Percentiles rank a stretch among this genome's conserved stretches.
These are phyloP conservation scores for Zonitis immaculata DNA, from an alignment of 2,888 invertebrate species.

Conservation along the genomic window DNA sequence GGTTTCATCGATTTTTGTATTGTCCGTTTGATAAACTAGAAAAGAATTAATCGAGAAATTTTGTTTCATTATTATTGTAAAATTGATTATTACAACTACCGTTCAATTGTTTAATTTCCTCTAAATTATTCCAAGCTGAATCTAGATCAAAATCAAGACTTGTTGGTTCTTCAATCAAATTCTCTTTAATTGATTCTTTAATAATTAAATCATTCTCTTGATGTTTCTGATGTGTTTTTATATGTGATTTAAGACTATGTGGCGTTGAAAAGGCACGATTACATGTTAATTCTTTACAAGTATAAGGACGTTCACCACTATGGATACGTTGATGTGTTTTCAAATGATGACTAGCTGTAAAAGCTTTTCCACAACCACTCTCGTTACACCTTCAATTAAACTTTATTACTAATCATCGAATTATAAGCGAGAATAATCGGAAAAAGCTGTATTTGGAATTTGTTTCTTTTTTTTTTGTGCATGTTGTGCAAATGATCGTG, in stretches of 20 bases:
- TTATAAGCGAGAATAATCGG: no score
- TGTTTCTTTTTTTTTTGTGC: constrained; percentile 3
- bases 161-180: background rate
- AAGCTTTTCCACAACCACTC: constrained; percentile 85
- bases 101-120: background rate
- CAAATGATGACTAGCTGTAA: constrained; percentile 89
- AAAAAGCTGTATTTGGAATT: no score
- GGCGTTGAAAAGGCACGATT: constrained; percentile 75
- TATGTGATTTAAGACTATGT: constrained; percentile 78
- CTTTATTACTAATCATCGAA: no score
- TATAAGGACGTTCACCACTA: constrained; percentile 71
- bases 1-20: background rate
- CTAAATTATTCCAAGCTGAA: background rate
- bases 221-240: constrained; percentile 64
- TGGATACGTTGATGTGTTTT: constrained; percentile 87
- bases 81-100: background rate
- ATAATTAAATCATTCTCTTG: constrained; percentile 15
- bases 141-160: background rate
- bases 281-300: constrained; percentile 64
- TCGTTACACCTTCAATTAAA: constrained; percentile 62
- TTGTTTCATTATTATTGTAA: no score
- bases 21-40: background rate
- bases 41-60: background rate
- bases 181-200: background rate
- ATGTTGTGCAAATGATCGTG: constrained; percentile 11